Percentiles rank a stretch among this genome's conserved stretches.
phyloP scores from a whole-genome alignment of 2,888 invertebrate genomes.

The Drosophila trichaetosa region DNA sequence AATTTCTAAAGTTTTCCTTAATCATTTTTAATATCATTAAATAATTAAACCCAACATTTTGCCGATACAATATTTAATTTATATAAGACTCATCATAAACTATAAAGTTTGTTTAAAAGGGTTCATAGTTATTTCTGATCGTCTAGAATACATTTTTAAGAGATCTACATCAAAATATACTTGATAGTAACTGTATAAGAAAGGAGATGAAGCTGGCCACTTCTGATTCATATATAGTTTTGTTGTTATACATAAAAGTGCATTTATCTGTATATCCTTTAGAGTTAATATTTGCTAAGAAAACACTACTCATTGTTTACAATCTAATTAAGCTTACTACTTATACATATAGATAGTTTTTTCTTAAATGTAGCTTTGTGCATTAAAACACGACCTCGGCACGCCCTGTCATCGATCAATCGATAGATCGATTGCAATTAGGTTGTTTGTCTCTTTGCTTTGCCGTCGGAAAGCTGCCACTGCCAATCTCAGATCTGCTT shows the following conservation, averaged over 20 bases:
- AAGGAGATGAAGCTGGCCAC: neutral
- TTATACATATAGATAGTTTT: neutral
- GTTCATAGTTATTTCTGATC: neutral
- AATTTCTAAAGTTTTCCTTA: neutral
- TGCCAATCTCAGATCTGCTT: neutral
- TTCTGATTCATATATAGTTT: neutral
- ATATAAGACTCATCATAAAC: neutral
- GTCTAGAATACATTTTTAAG: neutral
- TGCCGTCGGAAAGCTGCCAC: conserved; percentile 38
- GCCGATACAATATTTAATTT: neutral
- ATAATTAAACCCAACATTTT: neutral
- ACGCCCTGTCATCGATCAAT: neutral
- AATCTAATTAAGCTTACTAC: neutral
- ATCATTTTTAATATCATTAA: neutral
- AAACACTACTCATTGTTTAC: neutral
- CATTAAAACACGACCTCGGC: neutral
- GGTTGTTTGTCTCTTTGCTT: conserved; percentile 20
- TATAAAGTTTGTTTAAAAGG: neutral
- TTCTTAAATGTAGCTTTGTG: neutral
- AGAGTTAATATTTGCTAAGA: neutral
- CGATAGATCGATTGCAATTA: neutral
- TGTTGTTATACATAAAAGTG: neutral
- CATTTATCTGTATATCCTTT: neutral
- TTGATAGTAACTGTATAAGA: neutral
- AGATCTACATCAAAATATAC: accelerated